Conservation (phyloP, 2,797 vertebrate species). For the Malurus leucopterus region DNA sequence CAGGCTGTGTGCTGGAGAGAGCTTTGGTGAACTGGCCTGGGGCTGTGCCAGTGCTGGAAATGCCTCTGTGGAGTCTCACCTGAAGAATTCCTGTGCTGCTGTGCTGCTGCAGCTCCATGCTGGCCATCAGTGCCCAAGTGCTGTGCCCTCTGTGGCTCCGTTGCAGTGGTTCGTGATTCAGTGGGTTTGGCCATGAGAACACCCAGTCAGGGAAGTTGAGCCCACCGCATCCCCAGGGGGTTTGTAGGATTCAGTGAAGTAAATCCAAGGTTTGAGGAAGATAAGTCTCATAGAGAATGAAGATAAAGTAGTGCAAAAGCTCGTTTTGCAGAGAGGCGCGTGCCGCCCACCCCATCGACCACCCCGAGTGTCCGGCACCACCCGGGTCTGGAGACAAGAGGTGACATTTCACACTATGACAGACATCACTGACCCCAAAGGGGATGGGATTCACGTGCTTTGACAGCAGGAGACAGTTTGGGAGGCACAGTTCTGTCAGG, state of each 20-base stretch:
- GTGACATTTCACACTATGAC: fast-evolving
- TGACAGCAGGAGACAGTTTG: fast-evolving
- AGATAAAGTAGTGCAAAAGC: background rate
- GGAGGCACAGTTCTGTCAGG: background rate
- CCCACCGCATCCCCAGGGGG: background rate
- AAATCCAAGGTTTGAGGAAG: background rate
- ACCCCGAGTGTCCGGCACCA: fast-evolving
- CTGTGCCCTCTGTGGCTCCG: background rate
- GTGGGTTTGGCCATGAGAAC: background rate
- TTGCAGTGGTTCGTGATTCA: fast-evolving
- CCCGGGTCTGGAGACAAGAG: fast-evolving
- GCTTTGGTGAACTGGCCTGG: background rate
- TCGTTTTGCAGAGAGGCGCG: fast-evolving
- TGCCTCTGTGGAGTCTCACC: background rate
- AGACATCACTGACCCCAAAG: background rate
- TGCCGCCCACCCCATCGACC: fast-evolving
- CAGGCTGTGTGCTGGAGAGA: background rate
- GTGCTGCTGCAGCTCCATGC: fast-evolving
- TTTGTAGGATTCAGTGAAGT: background rate
- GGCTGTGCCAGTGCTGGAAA: background rate
- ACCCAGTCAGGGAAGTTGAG: background rate
- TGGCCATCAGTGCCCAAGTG: background rate
- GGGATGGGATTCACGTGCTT: background rate
- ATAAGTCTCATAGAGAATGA: background rate
- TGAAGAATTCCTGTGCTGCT: background rate